Conservation (phyloP, 2,113 vertebrate species). For the Budorcas taxicolor region DNA sequence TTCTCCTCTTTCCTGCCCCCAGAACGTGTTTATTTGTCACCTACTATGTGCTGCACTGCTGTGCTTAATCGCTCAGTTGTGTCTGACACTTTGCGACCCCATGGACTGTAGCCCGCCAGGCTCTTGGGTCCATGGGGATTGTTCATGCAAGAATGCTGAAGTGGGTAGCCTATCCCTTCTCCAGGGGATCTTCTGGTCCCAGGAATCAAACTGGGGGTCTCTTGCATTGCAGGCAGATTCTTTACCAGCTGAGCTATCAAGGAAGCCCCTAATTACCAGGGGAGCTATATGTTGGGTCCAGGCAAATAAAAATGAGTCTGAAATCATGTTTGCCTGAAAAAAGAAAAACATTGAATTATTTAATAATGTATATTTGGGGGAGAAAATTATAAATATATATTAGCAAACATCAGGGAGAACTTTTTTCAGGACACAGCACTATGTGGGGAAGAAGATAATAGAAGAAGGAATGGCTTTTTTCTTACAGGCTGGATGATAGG, state of each 20-base stretch:
- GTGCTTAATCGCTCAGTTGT: neutral
- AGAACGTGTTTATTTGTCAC: neutral
- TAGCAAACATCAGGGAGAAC: neutral
- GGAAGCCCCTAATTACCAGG: neutral
- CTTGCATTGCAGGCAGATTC: neutral
- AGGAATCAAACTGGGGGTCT: neutral
- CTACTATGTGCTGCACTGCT: neutral
- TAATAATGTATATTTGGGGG: neutral
- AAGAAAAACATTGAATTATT: neutral
- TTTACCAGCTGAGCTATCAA: neutral
- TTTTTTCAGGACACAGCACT: neutral
- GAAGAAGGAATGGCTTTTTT: neutral
- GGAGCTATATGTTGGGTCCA: neutral
- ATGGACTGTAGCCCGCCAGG: neutral
- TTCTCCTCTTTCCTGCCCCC: neutral
- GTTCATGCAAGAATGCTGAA: neutral
- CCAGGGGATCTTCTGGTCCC: neutral
- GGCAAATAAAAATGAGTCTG: neutral
- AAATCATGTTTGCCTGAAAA: neutral
- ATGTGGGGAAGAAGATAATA: neutral
- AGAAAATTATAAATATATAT: neutral
- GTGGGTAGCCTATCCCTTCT: neutral
- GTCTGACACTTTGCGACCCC: neutral
- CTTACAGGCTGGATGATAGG: neutral
- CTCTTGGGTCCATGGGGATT: neutral